These are phyloP conservation scores for Cephus runcator DNA, from an alignment of 2,888 invertebrate genomes.

Conservation along the genomic window DNA sequence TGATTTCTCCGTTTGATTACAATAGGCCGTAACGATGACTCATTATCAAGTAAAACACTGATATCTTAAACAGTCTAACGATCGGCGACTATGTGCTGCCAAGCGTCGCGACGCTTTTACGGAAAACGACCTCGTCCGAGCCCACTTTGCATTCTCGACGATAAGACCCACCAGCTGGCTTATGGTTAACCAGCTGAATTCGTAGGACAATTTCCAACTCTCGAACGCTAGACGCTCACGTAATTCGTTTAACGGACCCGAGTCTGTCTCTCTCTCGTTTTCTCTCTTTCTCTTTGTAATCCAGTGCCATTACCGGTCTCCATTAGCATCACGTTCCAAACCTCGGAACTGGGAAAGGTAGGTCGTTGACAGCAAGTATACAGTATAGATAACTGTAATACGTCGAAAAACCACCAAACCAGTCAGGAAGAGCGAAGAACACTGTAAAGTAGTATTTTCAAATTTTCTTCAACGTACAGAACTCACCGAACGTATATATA, in stretches of 20 bases:
- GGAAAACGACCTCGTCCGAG: background rate
- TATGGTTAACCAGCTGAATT: background rate
- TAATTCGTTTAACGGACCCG: background rate
- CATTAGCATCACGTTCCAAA: background rate
- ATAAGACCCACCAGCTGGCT: background rate
- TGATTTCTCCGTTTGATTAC: background rate
- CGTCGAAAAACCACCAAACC: constrained; percentile 44
- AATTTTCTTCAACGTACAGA: background rate
- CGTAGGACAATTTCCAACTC: background rate
- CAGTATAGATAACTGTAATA: constrained; percentile 61
- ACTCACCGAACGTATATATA: background rate
- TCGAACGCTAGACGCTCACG: background rate
- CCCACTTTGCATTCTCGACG: background rate
- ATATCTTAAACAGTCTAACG: background rate
- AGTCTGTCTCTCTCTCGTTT: background rate
- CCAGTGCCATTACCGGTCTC: background rate
- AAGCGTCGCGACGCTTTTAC: background rate
- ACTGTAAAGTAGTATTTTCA: background rate
- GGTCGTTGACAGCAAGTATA: constrained; percentile 57
- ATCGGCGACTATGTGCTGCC: background rate
- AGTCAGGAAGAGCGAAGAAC: background rate
- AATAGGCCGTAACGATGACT: background rate
- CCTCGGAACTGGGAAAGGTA: constrained; percentile 28
- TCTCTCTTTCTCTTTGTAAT: background rate
- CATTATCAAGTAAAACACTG: background rate